Evolutionary conservation across 2,888 invertebrate genomes (phyloP), one percentile per base, ranked within the genome.

Genomic region (Carcina quercana): DNA sequence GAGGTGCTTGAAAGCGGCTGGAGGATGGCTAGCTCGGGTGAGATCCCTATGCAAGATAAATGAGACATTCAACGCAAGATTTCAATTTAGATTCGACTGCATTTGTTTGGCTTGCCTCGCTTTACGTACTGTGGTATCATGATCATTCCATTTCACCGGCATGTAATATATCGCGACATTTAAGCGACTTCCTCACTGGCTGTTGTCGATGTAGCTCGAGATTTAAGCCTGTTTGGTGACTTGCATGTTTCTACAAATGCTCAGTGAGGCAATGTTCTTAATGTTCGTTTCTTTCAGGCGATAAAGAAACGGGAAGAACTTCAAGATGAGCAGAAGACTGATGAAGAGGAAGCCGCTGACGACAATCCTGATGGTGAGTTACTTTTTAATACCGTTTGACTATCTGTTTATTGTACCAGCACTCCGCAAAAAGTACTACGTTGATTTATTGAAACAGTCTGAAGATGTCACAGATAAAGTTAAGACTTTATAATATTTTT

Each of bases 21-120:
- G 83, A 71, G 82, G 78, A 73, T 83, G 82, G 83, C 69, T 82
- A 47, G 71, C 82, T 51, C 78, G 83, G 80, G 83, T 83, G 72
- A 79, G 82, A 79, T 73, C 51, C 59, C 55, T 66, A 53, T 57
- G 53, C 59, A 49, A 60, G 74, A 78, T 76, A 71, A 57, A 20
- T 56, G 46, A 52, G 56, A 69, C 69, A 68, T 64, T 65, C 68
- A 54, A 54, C 55, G 50, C 57, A 55, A 74, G 76, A 80, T 79
- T 76, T 75, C 69, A 72, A 79, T 76, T 78, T 70, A 78, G 73
- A 79, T 78, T 60, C 55, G 47, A 39, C 50, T 69, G 65, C 55
- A 61, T 67, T 66, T 67, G 55, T 70, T 69, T 73, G 58, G 68
- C 66, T 74, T 70, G 59, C 50, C 55, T 67, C 43, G 68, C 64